These are phyloP conservation scores for Condylura cristata DNA, from an alignment of 2,113 vertebrate genomes.

Conservation along the genomic window DNA sequence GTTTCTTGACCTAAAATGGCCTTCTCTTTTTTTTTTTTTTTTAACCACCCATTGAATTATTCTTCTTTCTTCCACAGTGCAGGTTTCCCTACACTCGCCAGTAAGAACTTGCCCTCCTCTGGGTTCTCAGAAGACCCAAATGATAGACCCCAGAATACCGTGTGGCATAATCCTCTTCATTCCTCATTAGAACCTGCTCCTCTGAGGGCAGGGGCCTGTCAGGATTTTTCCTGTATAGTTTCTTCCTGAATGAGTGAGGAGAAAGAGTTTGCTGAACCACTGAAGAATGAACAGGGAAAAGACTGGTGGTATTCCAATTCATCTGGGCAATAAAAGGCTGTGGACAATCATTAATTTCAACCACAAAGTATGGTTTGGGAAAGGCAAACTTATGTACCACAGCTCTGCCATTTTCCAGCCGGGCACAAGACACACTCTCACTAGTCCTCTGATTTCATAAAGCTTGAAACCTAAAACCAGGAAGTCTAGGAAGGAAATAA, in stretches of 20 bases:
- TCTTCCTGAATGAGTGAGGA: not conserved
- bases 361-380: not conserved
- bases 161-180: not conserved
- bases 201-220: not conserved
- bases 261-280: slow-evolving; percentile 9
- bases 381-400: not conserved
- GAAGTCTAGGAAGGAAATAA: slow-evolving; percentile 69
- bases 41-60: not conserved
- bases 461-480: slow-evolving; percentile 70
- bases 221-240: not conserved
- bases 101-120: not conserved
- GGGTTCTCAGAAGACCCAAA: not conserved
- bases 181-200: not conserved
- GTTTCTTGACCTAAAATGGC: not conserved
- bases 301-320: not conserved
- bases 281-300: not conserved
- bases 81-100: not conserved
- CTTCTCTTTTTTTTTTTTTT: not conserved
- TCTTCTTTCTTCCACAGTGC: not conserved
- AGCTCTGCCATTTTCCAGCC: not conserved
- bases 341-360: not conserved
- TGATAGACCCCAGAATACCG: not conserved
- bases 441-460: slow-evolving; percentile 57
- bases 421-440: not conserved
- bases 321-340: not conserved